Evolutionary conservation across 2,888 invertebrate species (phyloP).

Genomic region (Drepanosiphum platanoidis): DNA sequence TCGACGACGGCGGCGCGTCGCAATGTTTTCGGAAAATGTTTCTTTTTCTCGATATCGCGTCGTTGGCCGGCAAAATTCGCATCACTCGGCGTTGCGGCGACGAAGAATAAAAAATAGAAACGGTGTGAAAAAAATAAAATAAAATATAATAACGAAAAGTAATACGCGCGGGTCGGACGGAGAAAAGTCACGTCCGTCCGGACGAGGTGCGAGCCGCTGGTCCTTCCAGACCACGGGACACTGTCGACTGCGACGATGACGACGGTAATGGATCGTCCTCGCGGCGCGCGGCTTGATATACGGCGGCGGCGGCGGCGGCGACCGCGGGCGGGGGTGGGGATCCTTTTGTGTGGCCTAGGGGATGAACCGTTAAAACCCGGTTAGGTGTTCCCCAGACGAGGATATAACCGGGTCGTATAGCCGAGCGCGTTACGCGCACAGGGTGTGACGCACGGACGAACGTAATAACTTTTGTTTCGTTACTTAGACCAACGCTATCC

Average conservation of each 20-base stretch:
- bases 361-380: conserved; percentile 38
- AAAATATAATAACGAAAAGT: no score
- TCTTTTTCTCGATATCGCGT: no score
- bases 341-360: conserved; percentile 6
- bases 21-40: no score
- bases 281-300: background rate
- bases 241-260: background rate
- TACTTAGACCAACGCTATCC: no score
- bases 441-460: no score
- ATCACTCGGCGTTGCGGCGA: no score
- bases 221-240: background rate
- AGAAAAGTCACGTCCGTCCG: conserved; percentile 31
- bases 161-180: background rate
- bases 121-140: no score
- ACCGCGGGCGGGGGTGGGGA: background rate
- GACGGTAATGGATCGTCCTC: conserved; percentile 44
- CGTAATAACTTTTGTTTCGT: no score
- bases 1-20: no score
- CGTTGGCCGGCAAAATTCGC: no score
- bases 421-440: no score
- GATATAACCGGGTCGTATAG: background rate
- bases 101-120: no score
- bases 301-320: background rate
- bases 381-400: conserved; percentile 41
- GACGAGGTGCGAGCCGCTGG: background rate